Evolutionary conservation across 2,113 vertebrate genomes (phyloP).

Genomic region (Sciurus niger): DNA sequence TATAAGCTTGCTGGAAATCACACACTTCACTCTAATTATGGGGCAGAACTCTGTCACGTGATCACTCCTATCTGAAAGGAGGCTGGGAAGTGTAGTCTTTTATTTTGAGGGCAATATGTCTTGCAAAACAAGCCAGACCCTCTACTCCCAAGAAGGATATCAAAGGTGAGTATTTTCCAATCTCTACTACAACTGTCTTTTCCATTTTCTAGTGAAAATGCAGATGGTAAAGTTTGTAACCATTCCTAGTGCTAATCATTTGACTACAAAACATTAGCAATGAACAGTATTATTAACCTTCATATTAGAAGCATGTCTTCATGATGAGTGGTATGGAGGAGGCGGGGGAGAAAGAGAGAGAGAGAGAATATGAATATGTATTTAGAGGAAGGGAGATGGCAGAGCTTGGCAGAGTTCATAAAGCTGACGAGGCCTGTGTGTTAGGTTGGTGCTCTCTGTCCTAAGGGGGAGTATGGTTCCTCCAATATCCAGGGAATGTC

Average conservation of each 20-base stretch:
- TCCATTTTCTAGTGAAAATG: conserved; percentile 7
- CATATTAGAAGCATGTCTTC: not conserved
- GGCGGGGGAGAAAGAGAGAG: no score
- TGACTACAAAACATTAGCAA: not conserved
- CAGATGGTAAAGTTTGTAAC: not conserved
- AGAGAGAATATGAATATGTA: no score
- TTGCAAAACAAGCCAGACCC: not conserved
- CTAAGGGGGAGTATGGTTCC: conserved; percentile 51
- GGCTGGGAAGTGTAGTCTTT: not conserved
- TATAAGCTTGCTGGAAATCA: not conserved
- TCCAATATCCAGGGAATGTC: conserved; percentile 66
- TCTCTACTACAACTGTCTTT: not conserved
- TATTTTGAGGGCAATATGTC: not conserved
- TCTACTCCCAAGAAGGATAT: not conserved
- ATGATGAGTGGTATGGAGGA: rapidly evolving
- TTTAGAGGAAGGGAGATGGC: not conserved
- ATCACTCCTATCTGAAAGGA: not conserved
- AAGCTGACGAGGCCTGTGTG: not conserved
- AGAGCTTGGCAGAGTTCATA: not conserved
- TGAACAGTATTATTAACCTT: not conserved
- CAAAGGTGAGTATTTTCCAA: not conserved
- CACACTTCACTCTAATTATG: not conserved
- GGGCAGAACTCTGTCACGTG: not conserved
- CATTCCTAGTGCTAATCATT: not conserved
- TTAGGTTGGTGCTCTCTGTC: conserved; percentile 7